Evolutionary conservation across 2,797 vertebrate species (phyloP).

Genomic region (Tiaroga cobitis): DNA sequence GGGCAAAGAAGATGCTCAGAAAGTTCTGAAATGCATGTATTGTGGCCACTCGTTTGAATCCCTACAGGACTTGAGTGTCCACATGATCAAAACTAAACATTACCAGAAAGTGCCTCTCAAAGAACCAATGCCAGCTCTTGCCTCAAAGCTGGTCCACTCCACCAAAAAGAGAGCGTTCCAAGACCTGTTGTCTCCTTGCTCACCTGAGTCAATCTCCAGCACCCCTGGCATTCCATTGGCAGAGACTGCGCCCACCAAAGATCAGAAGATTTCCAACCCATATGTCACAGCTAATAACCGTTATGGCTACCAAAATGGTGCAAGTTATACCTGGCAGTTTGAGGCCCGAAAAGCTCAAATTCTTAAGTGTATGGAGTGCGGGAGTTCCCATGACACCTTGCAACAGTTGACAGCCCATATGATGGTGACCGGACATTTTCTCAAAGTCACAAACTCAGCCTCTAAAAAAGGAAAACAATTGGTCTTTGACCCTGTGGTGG

Average conservation of each 20-base stretch:
- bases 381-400: conserved; percentile 97
- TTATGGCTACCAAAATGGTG: conserved; percentile 98
- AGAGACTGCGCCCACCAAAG: conserved; percentile 83
- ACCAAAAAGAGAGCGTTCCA: conserved; percentile 95
- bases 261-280: conserved; percentile 92
- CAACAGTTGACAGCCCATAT: conserved; percentile 98
- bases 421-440: conserved; percentile 99
- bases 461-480: conserved; percentile 98
- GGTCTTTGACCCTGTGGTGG: conserved; percentile 90
- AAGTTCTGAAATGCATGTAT: conserved; percentile 99
- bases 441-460: conserved; percentile 97
- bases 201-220: conserved; percentile 87
- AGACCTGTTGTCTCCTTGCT: conserved; percentile 90
- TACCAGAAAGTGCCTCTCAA: conserved; percentile 99
- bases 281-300: conserved; percentile 98
- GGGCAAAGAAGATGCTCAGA: conserved; percentile 96
- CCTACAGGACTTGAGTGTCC: conserved; percentile 96
- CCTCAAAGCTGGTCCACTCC: conserved; percentile 91
- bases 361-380: conserved; percentile 99
- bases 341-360: conserved; percentile 98
- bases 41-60: conserved; percentile 98
- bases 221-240: conserved; percentile 76
- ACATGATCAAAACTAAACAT: conserved; percentile 99
- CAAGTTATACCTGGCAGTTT: conserved; percentile 99
- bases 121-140: conserved; percentile 95